Percentiles rank a stretch among this genome's conserved stretches.
Conservation (phyloP, 2,797 vertebrate species). For the Bucorvus abyssinicus region DNA sequence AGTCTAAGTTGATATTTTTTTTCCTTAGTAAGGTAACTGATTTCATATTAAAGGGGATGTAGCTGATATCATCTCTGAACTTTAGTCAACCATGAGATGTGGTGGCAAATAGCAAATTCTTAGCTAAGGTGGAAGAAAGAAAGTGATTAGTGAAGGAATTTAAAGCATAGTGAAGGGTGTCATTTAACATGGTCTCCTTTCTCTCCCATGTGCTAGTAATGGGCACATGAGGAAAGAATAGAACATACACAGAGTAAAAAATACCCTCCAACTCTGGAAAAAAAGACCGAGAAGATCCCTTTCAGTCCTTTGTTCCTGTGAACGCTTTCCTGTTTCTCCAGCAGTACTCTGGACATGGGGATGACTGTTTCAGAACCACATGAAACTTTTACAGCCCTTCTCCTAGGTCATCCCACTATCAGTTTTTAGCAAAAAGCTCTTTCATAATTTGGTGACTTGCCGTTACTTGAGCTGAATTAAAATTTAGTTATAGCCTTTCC, state of each 20-base stretch:
- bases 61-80: not conserved
- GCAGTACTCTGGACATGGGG: not conserved
- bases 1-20: not conserved
- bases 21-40: not conserved
- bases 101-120: conserved; percentile 6
- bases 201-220: not conserved
- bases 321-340: not conserved
- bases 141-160: conserved; percentile 16
- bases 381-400: not conserved
- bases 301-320: not conserved
- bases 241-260: not conserved
- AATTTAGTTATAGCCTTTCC: not conserved
- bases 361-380: not conserved
- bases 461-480: not conserved
- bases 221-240: not conserved
- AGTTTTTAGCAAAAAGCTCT: not conserved
- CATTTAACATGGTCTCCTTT: not conserved
- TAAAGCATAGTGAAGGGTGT: not conserved
- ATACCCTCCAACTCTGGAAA: not conserved
- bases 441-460: not conserved
- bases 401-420: not conserved
- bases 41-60: not conserved
- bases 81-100: not conserved
- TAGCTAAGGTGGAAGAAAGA: conserved; percentile 9
- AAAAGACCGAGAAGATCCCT: not conserved